Conservation (phyloP, 2,113 vertebrate genomes). For the Pachypanchax playfairii region DNA sequence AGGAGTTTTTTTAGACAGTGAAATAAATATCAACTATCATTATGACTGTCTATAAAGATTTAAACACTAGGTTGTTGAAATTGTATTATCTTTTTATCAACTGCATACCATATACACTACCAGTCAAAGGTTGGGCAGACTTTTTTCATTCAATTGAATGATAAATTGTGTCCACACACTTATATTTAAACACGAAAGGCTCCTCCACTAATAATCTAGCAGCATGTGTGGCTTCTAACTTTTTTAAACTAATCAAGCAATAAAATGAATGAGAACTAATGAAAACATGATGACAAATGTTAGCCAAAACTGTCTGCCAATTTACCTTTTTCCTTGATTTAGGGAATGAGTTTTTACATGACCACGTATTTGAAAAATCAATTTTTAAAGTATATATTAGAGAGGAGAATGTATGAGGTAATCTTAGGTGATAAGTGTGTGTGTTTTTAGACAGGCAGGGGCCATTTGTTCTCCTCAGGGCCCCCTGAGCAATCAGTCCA, state of each 20-base stretch:
- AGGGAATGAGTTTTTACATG: neutral
- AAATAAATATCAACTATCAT: too few relatives aligned
- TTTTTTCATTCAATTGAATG: too few relatives aligned
- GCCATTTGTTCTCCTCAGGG: constrained; percentile 75
- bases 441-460: constrained; percentile 50
- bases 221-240: neutral
- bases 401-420: constrained; percentile 18
- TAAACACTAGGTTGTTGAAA: too few relatives aligned
- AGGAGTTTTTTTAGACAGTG: too few relatives aligned
- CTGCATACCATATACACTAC: too few relatives aligned
- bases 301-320: neutral
- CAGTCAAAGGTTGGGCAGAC: too few relatives aligned
- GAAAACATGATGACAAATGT: neutral
- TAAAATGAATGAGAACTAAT: neutral
- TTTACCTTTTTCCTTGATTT: neutral
- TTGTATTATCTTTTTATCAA: too few relatives aligned
- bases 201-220: too few relatives aligned
- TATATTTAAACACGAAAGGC: too few relatives aligned
- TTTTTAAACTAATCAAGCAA: neutral
- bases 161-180: too few relatives aligned
- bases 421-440: constrained; percentile 23
- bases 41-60: too few relatives aligned
- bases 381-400: constrained; percentile 11
- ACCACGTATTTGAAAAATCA: neutral
- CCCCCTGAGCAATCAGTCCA: constrained; percentile 78